These are phyloP conservation scores for Lordiphosa andalusiaca DNA, from an alignment of 2,888 invertebrate genomes.

Conservation along the genomic window DNA sequence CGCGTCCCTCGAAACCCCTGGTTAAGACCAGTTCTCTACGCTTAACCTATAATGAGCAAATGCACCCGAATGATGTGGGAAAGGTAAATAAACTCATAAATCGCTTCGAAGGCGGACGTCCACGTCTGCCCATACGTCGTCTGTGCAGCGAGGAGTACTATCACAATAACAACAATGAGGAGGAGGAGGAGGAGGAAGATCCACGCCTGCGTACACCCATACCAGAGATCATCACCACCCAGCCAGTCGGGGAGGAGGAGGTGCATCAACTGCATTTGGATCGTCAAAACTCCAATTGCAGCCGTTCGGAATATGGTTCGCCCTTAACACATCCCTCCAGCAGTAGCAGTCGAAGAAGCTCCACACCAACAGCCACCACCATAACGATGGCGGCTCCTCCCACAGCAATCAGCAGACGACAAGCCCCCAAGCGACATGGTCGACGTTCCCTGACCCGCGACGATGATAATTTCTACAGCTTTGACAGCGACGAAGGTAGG, in stretches of 20 bases:
- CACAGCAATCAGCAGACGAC: not conserved
- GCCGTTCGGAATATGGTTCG: constrained; percentile 72
- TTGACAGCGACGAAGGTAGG: constrained; percentile 79
- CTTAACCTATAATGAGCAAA: constrained; percentile 76
- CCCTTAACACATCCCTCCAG: constrained; percentile 67
- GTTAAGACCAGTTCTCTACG: constrained; percentile 78
- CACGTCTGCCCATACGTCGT: constrained; percentile 46
- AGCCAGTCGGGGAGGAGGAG: constrained; percentile 12
- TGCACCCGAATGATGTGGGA: constrained; percentile 75
- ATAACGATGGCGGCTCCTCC: constrained; percentile 3
- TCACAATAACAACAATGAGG: constrained; percentile 51
- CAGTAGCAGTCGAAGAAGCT: constrained; percentile 55
- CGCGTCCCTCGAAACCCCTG: constrained; percentile 69
- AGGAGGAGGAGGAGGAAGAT: constrained; percentile 27
- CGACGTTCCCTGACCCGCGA: constrained; percentile 75
- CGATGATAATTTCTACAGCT: constrained; percentile 78
- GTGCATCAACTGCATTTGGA: constrained; percentile 33
- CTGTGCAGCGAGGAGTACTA: constrained; percentile 58
- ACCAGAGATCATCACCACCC: constrained; percentile 47
- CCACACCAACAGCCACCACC: constrained; percentile 52
- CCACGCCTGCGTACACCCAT: constrained; percentile 45
- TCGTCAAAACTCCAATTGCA: constrained; percentile 61
- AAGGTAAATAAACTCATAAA: constrained; percentile 79
- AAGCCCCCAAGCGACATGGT: constrained; percentile 45
- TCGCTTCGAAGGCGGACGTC: constrained; percentile 69